phyloP scores from a whole-genome alignment of 2,797 vertebrate species.

The Sandelia bainsii region DNA sequence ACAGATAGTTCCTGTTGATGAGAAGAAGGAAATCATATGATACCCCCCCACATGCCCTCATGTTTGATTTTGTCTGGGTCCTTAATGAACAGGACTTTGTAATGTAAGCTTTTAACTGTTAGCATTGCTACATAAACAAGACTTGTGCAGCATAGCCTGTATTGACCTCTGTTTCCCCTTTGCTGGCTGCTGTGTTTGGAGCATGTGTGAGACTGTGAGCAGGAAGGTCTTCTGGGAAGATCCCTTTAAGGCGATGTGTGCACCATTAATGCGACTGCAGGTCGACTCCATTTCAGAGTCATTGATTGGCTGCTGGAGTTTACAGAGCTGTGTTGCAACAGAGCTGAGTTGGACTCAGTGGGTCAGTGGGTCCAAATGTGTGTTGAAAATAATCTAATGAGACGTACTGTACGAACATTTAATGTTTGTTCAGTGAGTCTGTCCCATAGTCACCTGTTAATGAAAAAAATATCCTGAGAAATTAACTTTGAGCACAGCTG shows the following conservation, averaged over 20 bases:
- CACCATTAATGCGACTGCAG: conserved; percentile 81
- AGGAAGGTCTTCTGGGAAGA: conserved; percentile 81
- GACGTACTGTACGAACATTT: conserved; percentile 9
- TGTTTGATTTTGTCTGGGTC: conserved; percentile 66
- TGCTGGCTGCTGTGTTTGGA: conserved; percentile 55
- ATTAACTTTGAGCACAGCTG: neutral
- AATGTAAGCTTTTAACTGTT: conserved; percentile 69
- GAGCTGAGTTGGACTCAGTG: conserved; percentile 11
- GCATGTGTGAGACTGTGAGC: conserved; percentile 61
- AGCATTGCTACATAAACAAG: conserved; percentile 40
- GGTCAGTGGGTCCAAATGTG: conserved; percentile 13
- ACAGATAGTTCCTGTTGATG: conserved; percentile 64
- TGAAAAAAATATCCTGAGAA: neutral
- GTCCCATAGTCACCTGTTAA: neutral
- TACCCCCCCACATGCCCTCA: conserved; percentile 14
- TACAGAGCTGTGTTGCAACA: conserved; percentile 29
- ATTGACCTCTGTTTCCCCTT: conserved; percentile 79
- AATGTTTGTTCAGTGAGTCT: neutral
- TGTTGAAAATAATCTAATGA: conserved; percentile 28
- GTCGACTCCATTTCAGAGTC: conserved; percentile 81
- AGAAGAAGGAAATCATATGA: conserved; percentile 59
- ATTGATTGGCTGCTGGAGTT: conserved; percentile 78
- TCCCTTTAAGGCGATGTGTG: conserved; percentile 79
- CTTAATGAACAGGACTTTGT: conserved; percentile 76
- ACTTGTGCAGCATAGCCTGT: conserved; percentile 19